phyloP scores from a whole-genome alignment of 2,113 vertebrate species.

The Prunella himalayana region DNA sequence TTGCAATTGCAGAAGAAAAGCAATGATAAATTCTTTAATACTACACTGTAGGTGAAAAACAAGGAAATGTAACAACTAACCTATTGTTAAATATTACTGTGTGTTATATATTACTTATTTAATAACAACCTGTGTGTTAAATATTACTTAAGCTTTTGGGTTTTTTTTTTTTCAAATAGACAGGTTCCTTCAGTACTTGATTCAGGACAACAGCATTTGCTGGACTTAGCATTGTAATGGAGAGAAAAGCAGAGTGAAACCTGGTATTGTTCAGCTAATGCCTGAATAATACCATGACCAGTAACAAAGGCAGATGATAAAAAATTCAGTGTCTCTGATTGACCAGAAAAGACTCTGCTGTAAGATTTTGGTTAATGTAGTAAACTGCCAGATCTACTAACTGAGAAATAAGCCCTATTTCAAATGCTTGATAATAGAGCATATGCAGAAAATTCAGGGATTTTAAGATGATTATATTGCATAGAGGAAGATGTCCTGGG shows the following conservation, averaged over 20 bases:
- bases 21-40: not conserved
- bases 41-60: not conserved
- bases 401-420: not conserved
- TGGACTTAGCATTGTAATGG: not conserved
- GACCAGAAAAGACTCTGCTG: not conserved
- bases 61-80: not conserved
- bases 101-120: not conserved
- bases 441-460: not conserved
- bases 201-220: constrained; percentile 59
- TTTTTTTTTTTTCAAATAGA: constrained; percentile 32
- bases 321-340: not conserved
- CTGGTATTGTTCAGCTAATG: not conserved
- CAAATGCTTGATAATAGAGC: not conserved
- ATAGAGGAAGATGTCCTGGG: not conserved
- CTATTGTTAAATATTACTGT: not conserved
- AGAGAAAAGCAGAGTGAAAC: not conserved
- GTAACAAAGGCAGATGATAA: not conserved
- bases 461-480: not conserved
- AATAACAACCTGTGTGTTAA: not conserved
- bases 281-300: not conserved
- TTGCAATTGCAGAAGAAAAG: not conserved
- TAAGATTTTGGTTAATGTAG: not conserved
- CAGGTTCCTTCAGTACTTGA: constrained; percentile 77
- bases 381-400: not conserved
- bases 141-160: not conserved